A percentile compares a stretch with the other conserved stretches of the same genome.
These are phyloP conservation scores for Ashinkailepas kermadecensis DNA, from an alignment of 2,888 invertebrate species.

Conservation along the genomic window DNA sequence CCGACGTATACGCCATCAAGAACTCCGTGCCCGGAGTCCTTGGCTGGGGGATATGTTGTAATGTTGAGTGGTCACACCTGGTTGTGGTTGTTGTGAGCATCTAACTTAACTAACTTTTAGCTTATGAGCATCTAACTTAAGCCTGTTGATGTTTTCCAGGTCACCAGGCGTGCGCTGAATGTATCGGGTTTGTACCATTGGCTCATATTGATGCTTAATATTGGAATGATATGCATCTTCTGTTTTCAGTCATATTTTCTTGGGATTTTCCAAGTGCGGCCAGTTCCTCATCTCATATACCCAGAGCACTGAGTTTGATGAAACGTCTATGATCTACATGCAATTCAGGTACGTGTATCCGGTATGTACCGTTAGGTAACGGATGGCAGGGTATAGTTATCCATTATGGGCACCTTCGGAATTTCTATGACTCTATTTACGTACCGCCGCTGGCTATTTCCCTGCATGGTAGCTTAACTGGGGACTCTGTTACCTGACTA, in stretches of 20 bases:
- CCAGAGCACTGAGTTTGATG: conserved; percentile 41
- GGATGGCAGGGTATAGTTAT: background rate
- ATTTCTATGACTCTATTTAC: too few relatives aligned
- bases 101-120: background rate
- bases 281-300: conserved; percentile 87
- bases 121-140: background rate
- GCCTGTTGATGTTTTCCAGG: background rate
- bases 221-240: background rate
- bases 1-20: too few relatives aligned
- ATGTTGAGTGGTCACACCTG: too few relatives aligned
- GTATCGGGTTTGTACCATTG: background rate
- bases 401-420: background rate
- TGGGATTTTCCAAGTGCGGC: conserved; percentile 92
- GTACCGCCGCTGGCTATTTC: too few relatives aligned
- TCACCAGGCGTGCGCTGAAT: background rate
- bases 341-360: conserved; percentile 33
- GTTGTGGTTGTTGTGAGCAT: too few relatives aligned
- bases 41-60: too few relatives aligned
- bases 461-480: too few relatives aligned
- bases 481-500: too few relatives aligned
- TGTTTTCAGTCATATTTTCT: conserved; percentile 69
- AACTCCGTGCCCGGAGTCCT: too few relatives aligned
- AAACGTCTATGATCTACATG: conserved; percentile 38
- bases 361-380: background rate
- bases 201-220: background rate